Percentiles rank a stretch among this genome's conserved stretches.
phyloP scores from a whole-genome alignment of 2,797 vertebrate genomes.

The Dryobates pubescens region DNA sequence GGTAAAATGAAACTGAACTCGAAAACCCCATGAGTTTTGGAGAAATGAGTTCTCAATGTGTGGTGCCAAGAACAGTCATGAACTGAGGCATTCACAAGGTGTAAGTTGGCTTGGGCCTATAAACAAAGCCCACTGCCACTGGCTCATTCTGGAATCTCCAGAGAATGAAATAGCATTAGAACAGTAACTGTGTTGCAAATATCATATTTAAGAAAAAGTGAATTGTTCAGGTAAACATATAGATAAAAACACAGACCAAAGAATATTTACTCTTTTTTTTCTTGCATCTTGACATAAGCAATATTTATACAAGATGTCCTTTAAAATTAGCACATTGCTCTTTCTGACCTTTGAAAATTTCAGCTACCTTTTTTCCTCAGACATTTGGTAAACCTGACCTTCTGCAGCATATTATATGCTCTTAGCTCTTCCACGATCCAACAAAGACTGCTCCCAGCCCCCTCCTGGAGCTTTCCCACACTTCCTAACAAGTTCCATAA shows the following conservation, averaged over 20 bases:
- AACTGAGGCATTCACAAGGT: neutral
- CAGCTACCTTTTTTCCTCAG: neutral
- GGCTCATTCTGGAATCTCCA: accelerated
- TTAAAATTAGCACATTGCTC: slow-evolving; percentile 37
- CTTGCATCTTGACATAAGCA: neutral
- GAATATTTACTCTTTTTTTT: neutral
- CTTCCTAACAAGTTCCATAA: slow-evolving; percentile 48
- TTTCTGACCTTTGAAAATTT: slow-evolving; percentile 55
- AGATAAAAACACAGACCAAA: neutral
- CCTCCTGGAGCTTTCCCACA: neutral
- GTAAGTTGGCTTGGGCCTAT: neutral
- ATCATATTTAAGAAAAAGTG: neutral
- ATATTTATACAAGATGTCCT: slow-evolving; percentile 10
- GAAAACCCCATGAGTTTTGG: neutral
- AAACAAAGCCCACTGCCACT: neutral
- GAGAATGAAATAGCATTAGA: neutral
- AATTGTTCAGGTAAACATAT: neutral
- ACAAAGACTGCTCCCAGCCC: neutral
- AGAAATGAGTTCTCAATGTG: accelerated
- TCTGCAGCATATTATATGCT: neutral
- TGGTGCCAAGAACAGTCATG: neutral
- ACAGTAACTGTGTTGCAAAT: neutral
- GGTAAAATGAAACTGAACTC: neutral
- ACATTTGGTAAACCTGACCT: slow-evolving; percentile 12
- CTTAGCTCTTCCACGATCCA: slow-evolving; percentile 52